Evolutionary conservation across 2,113 vertebrate species (phyloP).

Genomic region (Hydrochoerus hydrochaeris): DNA sequence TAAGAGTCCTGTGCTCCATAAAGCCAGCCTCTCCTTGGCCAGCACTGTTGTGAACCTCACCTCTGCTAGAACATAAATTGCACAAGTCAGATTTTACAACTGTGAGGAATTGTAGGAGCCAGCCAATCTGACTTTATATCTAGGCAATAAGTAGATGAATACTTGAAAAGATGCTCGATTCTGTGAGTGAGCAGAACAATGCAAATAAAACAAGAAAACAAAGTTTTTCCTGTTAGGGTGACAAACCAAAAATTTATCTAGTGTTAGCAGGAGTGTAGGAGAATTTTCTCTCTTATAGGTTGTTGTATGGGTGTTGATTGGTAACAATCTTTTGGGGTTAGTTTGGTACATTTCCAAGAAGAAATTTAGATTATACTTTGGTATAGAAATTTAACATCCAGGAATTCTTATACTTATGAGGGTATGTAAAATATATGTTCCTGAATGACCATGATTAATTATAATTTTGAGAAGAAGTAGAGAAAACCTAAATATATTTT

Average conservation of each 20-base stretch:
- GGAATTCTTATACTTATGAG: background rate
- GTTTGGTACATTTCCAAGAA: slow-evolving; percentile 33
- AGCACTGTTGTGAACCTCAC: background rate
- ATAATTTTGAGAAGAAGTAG: slow-evolving; percentile 12
- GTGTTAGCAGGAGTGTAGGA: background rate
- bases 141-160: background rate
- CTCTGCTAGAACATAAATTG: background rate
- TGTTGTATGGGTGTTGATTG: background rate
- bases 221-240: background rate
- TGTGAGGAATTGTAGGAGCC: background rate
- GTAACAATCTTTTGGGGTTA: background rate
- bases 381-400: background rate
- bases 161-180: background rate
- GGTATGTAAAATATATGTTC: background rate
- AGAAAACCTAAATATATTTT: slow-evolving; percentile 31
- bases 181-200: background rate
- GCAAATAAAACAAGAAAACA: background rate
- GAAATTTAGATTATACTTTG: background rate
- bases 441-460: slow-evolving; percentile 36
- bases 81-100: background rate
- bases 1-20: background rate
- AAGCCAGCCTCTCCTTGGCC: background rate
- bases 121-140: slow-evolving; percentile 26
- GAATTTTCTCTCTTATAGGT: background rate
- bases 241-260: background rate